Evolutionary conservation across 2,888 invertebrate genomes (phyloP), one percentile per base, ranked within the genome.

Genomic region (Oxycera nigricornis): DNA sequence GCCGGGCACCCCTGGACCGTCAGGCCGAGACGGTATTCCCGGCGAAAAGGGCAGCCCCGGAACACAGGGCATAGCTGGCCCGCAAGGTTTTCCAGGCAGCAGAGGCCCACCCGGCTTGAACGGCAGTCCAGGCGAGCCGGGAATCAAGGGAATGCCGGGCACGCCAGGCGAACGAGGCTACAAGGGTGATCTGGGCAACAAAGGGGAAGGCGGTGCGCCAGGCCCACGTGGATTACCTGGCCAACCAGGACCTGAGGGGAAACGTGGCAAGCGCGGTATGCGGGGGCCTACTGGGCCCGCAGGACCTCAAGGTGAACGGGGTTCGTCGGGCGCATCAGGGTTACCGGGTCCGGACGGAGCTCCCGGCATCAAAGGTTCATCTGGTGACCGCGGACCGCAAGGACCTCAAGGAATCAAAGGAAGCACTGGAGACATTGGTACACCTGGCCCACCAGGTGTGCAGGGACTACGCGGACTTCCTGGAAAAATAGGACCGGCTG

Each of bases 41-140:
- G 94, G 94, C 41, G 94, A 94, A 79, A 94, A 94, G 81, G 95
- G 95, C 28, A 89, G 89, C 41, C 87, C 89, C 55, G 96, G 96
- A 17, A 87, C 90, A 73, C 83, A 88, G 11, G 94, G 94, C n/a
- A 83, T 89, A 1, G 85, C 90, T 2, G 94, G 94, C 0, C 89
- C 91, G 1, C 93, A 93, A 81, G 96, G 95, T 2, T 94, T 94
- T 82, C 93, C 93, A 0, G 95, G 95, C 22, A 89, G 91, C 1
- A 87, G 93, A 79, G 95, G 95, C 11, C 89, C 90, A 2, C 92
- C 94, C 1, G 95, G 94, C 30, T 82, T 90, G 57, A 83, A 91
- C 50, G 94, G 94, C 30, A 92, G 90, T 81, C 88, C 91, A 1
- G 94, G 95, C 3, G 86, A 89, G 76, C 88, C 90, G 35, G 95